Percentiles rank a stretch among this genome's conserved stretches.
phyloP scores from a whole-genome alignment of 2,888 invertebrate genomes.

The Euspilapteryx auroguttella region DNA sequence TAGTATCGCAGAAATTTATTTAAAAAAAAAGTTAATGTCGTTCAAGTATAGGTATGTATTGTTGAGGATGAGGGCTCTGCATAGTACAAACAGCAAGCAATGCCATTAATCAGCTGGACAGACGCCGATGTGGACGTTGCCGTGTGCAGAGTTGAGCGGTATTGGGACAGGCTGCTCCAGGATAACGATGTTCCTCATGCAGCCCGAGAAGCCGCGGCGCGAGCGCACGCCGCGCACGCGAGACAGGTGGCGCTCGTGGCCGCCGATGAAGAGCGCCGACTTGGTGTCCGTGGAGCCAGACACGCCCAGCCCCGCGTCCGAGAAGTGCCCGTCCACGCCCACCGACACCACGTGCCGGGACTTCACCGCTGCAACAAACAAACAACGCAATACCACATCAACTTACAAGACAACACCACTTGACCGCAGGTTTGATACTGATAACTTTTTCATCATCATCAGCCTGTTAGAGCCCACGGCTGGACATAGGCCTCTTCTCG shows the following conservation, averaged over 20 bases:
- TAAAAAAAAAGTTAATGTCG: no score
- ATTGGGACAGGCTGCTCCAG: constrained; percentile 26
- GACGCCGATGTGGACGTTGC: constrained; percentile 75
- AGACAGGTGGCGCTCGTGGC: constrained; percentile 58
- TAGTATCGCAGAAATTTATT: no score
- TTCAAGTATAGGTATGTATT: no score
- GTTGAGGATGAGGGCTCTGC: no score
- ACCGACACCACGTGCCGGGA: constrained; percentile 88
- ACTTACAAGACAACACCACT: no score
- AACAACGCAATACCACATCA: no score
- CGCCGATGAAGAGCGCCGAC: constrained; percentile 89
- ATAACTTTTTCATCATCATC: no score
- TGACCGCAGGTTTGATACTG: no score
- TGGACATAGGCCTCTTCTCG: no score
- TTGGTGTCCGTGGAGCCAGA: constrained; percentile 75
- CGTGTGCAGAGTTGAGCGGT: constrained; percentile 58
- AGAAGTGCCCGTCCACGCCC: constrained; percentile 80
- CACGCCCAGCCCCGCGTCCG: constrained; percentile 72
- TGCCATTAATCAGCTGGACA: constrained; percentile 82
- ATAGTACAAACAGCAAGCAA: no score
- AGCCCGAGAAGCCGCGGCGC: constrained; percentile 75
- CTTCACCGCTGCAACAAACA: constrained; percentile 78
- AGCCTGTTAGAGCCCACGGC: no score
- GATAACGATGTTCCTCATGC: constrained; percentile 72
- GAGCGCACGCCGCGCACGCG: constrained; percentile 69